phyloP scores from a whole-genome alignment of 2,888 invertebrate species.

The Cheilosia grossa region DNA sequence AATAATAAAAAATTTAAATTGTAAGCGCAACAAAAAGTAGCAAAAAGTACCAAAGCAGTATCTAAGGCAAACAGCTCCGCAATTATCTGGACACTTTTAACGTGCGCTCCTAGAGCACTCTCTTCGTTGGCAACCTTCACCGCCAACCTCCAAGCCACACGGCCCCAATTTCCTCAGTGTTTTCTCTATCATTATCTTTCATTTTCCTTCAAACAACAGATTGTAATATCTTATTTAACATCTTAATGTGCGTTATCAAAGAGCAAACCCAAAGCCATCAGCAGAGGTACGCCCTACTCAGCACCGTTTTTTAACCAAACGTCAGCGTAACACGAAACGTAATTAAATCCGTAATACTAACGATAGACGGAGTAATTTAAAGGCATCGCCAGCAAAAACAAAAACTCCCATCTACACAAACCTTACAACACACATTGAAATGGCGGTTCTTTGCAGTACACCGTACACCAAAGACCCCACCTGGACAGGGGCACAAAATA shows the following conservation, averaged over 20 bases:
- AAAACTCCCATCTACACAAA: neutral
- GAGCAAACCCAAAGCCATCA: conserved; percentile 25
- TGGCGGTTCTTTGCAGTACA: conserved; percentile 17
- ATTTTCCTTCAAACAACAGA: conserved; percentile 23
- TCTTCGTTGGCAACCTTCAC: conserved; percentile 21
- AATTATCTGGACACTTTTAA: conserved; percentile 47
- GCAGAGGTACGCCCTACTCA: conserved; percentile 15
- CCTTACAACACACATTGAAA: conserved; percentile 9
- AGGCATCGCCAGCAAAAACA: conserved; percentile 35
- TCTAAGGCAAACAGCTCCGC: neutral
- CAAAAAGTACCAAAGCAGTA: neutral
- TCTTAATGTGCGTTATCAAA: conserved; percentile 13
- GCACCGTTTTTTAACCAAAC: conserved; percentile 37
- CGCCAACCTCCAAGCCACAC: neutral
- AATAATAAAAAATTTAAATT: conserved; percentile 40
- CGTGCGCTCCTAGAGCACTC: conserved; percentile 4
- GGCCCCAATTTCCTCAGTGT: neutral
- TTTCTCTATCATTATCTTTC: conserved; percentile 11
- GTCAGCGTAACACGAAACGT: conserved; percentile 55
- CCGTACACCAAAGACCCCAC: too few species aligned
- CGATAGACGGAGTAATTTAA: conserved; percentile 59
- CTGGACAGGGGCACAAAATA: conserved; percentile 1
- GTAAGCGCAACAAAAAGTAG: neutral
- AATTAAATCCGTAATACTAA: conserved; percentile 57
- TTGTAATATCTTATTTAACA: conserved; percentile 29